A percentile compares a stretch with the other conserved stretches of the same genome.
Evolutionary conservation across 2,113 vertebrate genomes (phyloP).

Genomic region (Ovis canadensis): DNA sequence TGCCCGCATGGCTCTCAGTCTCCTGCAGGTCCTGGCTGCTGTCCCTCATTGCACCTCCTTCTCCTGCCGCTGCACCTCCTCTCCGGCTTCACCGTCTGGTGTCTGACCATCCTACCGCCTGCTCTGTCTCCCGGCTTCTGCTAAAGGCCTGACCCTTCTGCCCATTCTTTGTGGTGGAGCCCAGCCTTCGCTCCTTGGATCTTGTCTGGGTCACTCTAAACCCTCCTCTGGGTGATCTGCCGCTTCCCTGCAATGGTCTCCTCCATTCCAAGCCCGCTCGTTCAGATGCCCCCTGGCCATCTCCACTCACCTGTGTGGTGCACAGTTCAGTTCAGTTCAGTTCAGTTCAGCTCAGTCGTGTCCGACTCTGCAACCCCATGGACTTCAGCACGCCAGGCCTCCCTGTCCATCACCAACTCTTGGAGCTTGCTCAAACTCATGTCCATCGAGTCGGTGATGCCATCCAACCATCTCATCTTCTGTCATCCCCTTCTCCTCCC

Average conservation of each 20-base stretch:
- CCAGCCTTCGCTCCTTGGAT: rapidly evolving
- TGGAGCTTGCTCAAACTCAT: background rate
- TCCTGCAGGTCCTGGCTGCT: background rate
- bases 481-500: background rate
- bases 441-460: background rate
- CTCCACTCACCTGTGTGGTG: rapidly evolving
- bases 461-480: background rate
- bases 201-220: rapidly evolving
- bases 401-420: background rate
- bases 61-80: too few relatives aligned
- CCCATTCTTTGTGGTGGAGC: background rate
- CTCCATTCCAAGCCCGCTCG: rapidly evolving
- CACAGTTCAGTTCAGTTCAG: background rate
- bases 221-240: background rate
- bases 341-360: background rate
- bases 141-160: background rate
- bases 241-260: rapidly evolving
- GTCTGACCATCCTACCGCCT: background rate
- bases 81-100: rapidly evolving
- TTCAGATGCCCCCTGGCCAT: rapidly evolving
- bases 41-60: rapidly evolving
- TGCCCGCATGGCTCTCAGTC: background rate
- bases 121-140: background rate
- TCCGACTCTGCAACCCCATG: rapidly evolving
- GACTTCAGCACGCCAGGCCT: background rate